phyloP scores from a whole-genome alignment of 2,113 vertebrate species.

The Microcebus tavaratra region DNA sequence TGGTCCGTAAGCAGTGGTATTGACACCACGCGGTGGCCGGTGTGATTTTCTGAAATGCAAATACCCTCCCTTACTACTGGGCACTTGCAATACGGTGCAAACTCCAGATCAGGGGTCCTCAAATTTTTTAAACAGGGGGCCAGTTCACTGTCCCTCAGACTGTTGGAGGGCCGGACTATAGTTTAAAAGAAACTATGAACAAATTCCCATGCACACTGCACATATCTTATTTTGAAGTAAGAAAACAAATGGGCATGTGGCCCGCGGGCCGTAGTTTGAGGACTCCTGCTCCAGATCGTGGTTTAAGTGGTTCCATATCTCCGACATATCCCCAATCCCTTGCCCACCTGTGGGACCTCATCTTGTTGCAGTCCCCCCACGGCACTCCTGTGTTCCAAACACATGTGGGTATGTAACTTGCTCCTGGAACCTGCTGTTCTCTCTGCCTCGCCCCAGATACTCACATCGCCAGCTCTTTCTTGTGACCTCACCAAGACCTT shows the following conservation, averaged over 20 bases:
- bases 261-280: too few relatives aligned
- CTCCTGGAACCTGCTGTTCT: rapidly evolving
- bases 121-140: too few relatives aligned
- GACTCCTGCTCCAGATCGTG: too few relatives aligned
- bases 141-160: too few relatives aligned
- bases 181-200: too few relatives aligned
- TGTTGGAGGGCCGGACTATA: too few relatives aligned
- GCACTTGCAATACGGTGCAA: not conserved
- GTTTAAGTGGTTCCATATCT: not conserved
- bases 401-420: too few relatives aligned
- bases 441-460: not conserved
- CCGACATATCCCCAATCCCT: not conserved
- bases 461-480: rapidly evolving
- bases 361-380: too few relatives aligned
- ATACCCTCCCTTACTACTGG: not conserved
- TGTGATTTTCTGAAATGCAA: not conserved
- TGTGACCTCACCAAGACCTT: not conserved
- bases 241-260: too few relatives aligned
- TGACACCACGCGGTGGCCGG: rapidly evolving
- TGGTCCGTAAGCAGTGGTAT: not conserved
- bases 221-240: too few relatives aligned
- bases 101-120: not conserved
- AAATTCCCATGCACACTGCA: too few relatives aligned
- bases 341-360: not conserved
- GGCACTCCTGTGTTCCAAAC: not conserved